These are phyloP conservation scores for Akabosia matsudoensis DNA, from an alignment of 1,140 invertebrate genomes.

Conservation along the genomic window DNA sequence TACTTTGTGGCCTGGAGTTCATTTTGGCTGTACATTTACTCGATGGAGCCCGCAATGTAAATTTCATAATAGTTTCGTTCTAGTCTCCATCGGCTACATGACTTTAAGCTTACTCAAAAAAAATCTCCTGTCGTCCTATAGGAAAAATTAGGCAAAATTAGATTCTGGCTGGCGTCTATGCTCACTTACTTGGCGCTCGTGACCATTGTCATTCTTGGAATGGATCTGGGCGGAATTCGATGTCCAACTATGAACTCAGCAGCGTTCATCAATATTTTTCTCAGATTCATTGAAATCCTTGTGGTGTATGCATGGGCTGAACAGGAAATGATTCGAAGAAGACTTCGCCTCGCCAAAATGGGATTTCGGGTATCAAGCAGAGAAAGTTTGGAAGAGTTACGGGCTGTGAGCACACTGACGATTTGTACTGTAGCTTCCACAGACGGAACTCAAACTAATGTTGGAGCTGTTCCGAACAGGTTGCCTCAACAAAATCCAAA, in stretches of 20 bases:
- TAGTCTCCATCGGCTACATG: not conserved
- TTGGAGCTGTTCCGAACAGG: too few relatives aligned
- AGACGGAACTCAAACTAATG: too few relatives aligned
- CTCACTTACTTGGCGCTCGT: conserved; percentile 21
- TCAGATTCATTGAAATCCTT: conserved; percentile 21
- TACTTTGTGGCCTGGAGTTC: not conserved
- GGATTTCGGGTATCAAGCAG: too few relatives aligned
- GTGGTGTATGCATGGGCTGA: conserved; percentile 22
- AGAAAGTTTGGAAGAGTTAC: too few relatives aligned
- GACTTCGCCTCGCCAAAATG: too few relatives aligned
- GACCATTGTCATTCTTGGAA: conserved; percentile 2
- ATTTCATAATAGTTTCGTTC: too few relatives aligned
- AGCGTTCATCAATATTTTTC: conserved; percentile 26
- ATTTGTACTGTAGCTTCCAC: too few relatives aligned
- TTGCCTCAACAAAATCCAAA: too few relatives aligned
- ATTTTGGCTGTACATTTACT: not conserved
- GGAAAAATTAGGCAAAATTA: not conserved
- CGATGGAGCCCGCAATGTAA: not conserved
- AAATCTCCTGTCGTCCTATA: not conserved
- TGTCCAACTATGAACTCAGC: conserved; percentile 18
- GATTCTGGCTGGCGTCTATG: conserved; percentile 26
- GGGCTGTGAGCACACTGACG: too few relatives aligned
- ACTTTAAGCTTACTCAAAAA: not conserved
- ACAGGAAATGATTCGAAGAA: conserved; percentile 16
- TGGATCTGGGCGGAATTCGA: conserved; percentile 3